A percentile compares a stretch with the other conserved stretches of the same genome.
phyloP scores from a whole-genome alignment of 2,113 vertebrate genomes.

The Brachyistius frenatus region DNA sequence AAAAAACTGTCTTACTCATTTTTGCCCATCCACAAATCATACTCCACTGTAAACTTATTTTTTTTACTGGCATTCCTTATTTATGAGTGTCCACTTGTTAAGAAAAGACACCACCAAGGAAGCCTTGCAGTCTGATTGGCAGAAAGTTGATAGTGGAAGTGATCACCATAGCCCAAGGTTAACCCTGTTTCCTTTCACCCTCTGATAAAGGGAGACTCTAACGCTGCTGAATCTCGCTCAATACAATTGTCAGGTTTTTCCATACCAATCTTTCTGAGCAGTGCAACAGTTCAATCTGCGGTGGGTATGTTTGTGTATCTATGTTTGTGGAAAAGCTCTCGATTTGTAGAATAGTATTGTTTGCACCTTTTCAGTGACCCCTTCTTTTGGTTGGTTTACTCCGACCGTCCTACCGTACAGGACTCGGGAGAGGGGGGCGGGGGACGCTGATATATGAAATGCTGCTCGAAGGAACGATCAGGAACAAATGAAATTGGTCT shows the following conservation, averaged over 20 bases:
- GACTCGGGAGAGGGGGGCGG: no score
- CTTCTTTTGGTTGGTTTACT: constrained; percentile 13
- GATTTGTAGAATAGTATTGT: constrained; percentile 16
- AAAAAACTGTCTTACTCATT: neutral
- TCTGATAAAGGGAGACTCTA: neutral
- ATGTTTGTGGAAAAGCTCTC: neutral
- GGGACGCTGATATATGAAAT: neutral
- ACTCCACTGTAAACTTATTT: no score
- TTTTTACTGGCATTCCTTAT: constrained; percentile 8
- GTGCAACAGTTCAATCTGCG: neutral
- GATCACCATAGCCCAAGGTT: constrained; percentile 16
- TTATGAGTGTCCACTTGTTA: constrained; percentile 33
- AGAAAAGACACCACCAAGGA: neutral
- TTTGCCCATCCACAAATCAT: no score
- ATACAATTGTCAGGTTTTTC: constrained; percentile 7
- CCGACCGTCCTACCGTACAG: constrained; percentile 6
- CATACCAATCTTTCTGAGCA: neutral
- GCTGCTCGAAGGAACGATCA: neutral
- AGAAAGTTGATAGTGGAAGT: constrained; percentile 21
- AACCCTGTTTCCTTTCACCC: neutral
- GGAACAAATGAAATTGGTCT: constrained; percentile 25
- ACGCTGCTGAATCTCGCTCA: neutral
- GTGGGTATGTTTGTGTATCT: neutral
- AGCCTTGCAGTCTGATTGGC: neutral
- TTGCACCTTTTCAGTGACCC: constrained; percentile 41